Conservation (phyloP, 2,888 invertebrate species). For the Pachymerium ferrugineum region DNA sequence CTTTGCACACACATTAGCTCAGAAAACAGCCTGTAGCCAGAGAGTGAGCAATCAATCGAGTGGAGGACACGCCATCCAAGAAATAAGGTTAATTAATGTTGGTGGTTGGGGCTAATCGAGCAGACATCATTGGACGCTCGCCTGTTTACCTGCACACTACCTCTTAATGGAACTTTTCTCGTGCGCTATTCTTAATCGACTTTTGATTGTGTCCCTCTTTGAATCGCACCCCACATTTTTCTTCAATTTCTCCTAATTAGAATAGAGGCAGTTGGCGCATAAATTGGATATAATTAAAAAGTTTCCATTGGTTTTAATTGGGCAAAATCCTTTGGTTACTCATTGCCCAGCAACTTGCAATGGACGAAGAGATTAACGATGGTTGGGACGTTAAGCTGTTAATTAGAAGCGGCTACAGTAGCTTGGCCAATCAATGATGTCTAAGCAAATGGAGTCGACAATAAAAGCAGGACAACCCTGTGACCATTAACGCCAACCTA, state of each 20-base stretch:
- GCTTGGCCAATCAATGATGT: slow-evolving; percentile 20
- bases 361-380: too few relatives aligned
- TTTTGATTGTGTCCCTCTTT: slow-evolving; percentile 15
- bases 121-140: slow-evolving; percentile 23
- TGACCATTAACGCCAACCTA: slow-evolving; percentile 1
- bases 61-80: slow-evolving; percentile 28
- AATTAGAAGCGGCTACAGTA: background rate
- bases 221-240: too few relatives aligned
- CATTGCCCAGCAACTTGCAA: slow-evolving; percentile 18
- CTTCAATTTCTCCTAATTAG: slow-evolving; percentile 12
- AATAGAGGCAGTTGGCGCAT: slow-evolving; percentile 8
- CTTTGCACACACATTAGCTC: slow-evolving; percentile 6
- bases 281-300: slow-evolving; percentile 32
- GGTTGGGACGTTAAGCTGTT: too few relatives aligned
- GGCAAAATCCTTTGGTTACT: background rate
- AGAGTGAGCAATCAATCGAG: slow-evolving; percentile 25
- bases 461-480: slow-evolving; percentile 6
- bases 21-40: slow-evolving; percentile 23
- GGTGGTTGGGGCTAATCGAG: slow-evolving; percentile 29
- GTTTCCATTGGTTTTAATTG: slow-evolving; percentile 6
- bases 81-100: slow-evolving; percentile 32
- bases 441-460: slow-evolving; percentile 16
- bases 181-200: slow-evolving; percentile 14
- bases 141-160: slow-evolving; percentile 21
- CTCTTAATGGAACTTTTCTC: slow-evolving; percentile 21